Evolutionary conservation across 1,140 invertebrate species (phyloP).

Genomic region (Ericerus pela): DNA sequence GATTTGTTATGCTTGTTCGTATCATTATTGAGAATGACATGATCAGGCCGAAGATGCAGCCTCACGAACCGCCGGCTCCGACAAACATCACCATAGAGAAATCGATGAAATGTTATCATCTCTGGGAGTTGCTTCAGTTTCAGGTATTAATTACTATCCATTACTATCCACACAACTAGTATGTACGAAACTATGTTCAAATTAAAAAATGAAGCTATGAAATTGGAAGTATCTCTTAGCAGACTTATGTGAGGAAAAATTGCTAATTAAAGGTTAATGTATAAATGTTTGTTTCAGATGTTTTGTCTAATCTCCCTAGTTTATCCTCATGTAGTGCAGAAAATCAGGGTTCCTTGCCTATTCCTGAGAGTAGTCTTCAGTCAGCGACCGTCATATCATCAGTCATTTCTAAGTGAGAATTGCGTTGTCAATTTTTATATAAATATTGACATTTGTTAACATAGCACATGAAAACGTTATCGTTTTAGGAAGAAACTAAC

Average conservation of each 20-base stretch:
- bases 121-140: conserved; percentile 67
- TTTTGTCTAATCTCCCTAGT: conserved; percentile 66
- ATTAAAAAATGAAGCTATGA: not conserved
- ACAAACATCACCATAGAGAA: conserved; percentile 53
- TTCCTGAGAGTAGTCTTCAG: conserved; percentile 62
- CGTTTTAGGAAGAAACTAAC: conserved; percentile 35
- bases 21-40: conserved; percentile 13
- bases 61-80: conserved; percentile 40
- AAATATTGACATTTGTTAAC: no score
- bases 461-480: not conserved
- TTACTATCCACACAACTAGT: no score
- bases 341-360: conserved; percentile 35
- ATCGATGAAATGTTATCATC: conserved; percentile 72
- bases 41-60: conserved; percentile 54
- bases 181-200: not conserved
- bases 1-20: not conserved
- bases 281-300: conserved; percentile 42
- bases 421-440: not conserved
- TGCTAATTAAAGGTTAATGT: no score
- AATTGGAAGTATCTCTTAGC: not conserved
- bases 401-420: not conserved
- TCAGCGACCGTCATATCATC: conserved; percentile 25
- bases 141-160: conserved; percentile 40
- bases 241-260: no score
- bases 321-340: conserved; percentile 43